A percentile compares a stretch with the other conserved stretches of the same genome.
Conservation (phyloP, 2,888 invertebrate genomes). For the Branchipolynoe longqiensis region DNA sequence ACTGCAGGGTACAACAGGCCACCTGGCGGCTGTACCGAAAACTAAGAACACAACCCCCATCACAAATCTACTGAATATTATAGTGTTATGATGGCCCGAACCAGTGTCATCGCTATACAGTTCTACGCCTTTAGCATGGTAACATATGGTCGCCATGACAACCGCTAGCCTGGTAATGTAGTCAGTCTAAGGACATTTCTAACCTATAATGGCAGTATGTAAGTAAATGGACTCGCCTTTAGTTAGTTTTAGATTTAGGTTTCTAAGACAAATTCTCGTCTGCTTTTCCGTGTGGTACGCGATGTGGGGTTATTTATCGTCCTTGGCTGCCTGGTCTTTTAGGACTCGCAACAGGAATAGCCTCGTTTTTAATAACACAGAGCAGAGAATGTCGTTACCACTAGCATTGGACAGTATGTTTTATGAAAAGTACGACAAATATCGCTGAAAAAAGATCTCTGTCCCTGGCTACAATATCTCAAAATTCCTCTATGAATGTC, state of each 20-base stretch:
- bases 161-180: background rate
- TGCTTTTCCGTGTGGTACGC: constrained; percentile 5
- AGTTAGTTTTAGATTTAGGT: background rate
- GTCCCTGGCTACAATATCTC: constrained; percentile 13
- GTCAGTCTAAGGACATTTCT: constrained; percentile 48
- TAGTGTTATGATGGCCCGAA: constrained; percentile 22
- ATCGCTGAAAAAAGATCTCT: constrained; percentile 29
- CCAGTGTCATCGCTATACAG: constrained; percentile 49
- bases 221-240: constrained; percentile 42
- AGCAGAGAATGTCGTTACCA: constrained; percentile 31
- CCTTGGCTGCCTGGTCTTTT: constrained; percentile 18
- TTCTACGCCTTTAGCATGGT: constrained; percentile 5
- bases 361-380: constrained; percentile 1
- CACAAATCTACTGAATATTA: background rate
- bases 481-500: constrained; percentile 20
- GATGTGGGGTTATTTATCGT: background rate
- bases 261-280: constrained; percentile 36
- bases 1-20: background rate
- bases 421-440: constrained; percentile 28
- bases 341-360: constrained; percentile 7
- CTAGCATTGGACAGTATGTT: constrained; percentile 46
- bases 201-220: constrained; percentile 41
- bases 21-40: background rate
- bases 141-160: constrained; percentile 35
- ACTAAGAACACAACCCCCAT: background rate